A percentile compares a stretch with the other conserved stretches of the same genome.
phyloP scores from a whole-genome alignment of 2,797 vertebrate species.

The Myotis daubentonii region DNA sequence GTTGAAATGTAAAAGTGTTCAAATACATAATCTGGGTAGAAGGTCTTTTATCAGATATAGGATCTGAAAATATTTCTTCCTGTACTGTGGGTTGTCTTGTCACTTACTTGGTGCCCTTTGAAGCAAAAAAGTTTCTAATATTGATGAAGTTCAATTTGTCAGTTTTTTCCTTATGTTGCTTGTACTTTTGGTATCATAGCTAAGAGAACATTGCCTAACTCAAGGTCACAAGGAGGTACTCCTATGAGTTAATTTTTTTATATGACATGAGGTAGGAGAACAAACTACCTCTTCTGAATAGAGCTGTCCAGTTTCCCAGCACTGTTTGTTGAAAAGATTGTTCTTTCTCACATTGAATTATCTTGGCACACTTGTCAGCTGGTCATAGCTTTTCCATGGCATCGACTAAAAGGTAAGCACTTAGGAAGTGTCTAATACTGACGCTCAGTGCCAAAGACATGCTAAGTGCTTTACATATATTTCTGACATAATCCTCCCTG shows the following conservation, averaged over 20 bases:
- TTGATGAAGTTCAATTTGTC: background rate
- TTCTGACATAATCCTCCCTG: background rate
- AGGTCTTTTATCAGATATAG: background rate
- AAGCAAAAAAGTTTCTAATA: background rate
- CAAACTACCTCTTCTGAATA: background rate
- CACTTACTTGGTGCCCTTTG: constrained; percentile 40
- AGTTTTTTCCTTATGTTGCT: background rate
- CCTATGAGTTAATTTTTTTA: background rate
- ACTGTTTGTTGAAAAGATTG: constrained; percentile 30
- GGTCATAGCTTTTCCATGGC: background rate
- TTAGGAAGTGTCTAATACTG: background rate
- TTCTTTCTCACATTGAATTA: constrained; percentile 13
- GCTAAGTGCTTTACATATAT: background rate
- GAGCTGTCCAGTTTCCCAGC: background rate
- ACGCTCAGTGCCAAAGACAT: background rate
- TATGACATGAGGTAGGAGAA: background rate
- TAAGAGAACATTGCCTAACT: background rate
- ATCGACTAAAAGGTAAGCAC: background rate
- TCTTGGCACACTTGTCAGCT: background rate
- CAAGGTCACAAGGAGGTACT: background rate
- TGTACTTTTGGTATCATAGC: background rate
- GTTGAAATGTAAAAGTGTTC: background rate
- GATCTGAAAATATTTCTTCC: constrained; percentile 7
- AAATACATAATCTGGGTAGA: background rate
- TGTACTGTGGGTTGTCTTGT: background rate